phyloP scores from a whole-genome alignment of 1,140 invertebrate species.

The Harlomillsia oculata region DNA sequence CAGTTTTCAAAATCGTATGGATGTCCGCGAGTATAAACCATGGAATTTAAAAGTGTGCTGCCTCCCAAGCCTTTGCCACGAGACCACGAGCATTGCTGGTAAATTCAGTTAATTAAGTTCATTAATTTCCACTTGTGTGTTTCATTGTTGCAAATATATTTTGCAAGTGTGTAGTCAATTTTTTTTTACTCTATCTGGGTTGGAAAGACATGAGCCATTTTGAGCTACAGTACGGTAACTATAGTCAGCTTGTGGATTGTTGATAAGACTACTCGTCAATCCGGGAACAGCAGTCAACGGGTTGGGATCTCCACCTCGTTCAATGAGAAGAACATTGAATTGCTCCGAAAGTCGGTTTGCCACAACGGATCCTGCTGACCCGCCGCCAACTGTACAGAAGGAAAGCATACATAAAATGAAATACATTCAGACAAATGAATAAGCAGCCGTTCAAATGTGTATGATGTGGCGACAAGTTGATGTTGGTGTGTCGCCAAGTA shows the following conservation, averaged over 20 bases:
- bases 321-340: constrained; percentile 41
- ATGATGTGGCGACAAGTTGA: too few species aligned
- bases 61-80: constrained; percentile 46
- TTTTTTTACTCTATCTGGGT: constrained; percentile 34
- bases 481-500: too few species aligned
- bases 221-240: constrained; percentile 53
- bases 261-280: constrained; percentile 44
- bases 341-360: constrained; percentile 44
- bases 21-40: constrained; percentile 57
- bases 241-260: constrained; percentile 58
- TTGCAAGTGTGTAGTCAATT: not conserved
- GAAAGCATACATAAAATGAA: constrained; percentile 37
- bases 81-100: constrained; percentile 39
- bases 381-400: constrained; percentile 53
- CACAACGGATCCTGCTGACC: constrained; percentile 46
- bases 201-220: constrained; percentile 44
- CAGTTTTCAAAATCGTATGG: constrained; percentile 49
- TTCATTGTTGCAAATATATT: not conserved
- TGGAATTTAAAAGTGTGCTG: constrained; percentile 51
- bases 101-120: not conserved
- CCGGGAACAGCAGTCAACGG: constrained; percentile 44
- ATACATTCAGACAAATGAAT: not conserved
- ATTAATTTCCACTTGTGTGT: not conserved
- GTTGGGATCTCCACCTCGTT: constrained; percentile 41
- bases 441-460: not conserved